A percentile compares a stretch with the other conserved stretches of the same genome.
Conservation (phyloP, 2,797 vertebrate species). For the Threskiornis aethiopicus region DNA sequence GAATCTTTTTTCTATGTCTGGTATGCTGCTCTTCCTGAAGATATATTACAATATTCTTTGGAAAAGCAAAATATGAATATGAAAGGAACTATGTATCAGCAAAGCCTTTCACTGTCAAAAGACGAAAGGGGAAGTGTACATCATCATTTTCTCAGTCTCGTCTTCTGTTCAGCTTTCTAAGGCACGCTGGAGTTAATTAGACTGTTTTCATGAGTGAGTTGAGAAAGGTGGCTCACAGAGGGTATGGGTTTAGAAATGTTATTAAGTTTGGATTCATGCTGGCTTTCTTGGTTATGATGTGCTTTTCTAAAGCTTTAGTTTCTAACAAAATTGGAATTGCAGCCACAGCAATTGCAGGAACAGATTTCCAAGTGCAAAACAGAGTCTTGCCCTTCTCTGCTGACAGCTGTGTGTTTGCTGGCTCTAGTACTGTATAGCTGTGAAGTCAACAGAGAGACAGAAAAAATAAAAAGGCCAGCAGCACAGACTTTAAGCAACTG, state of each 20-base stretch:
- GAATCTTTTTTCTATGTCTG: neutral
- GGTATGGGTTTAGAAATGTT: slow-evolving; percentile 29
- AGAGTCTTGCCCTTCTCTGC: neutral
- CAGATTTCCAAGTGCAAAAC: neutral
- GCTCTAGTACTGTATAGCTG: neutral
- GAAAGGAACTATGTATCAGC: neutral
- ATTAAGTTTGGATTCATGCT: slow-evolving; percentile 42
- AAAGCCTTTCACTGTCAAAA: neutral
- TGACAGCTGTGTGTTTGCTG: neutral
- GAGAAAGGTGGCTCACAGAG: slow-evolving; percentile 10
- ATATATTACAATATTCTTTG: neutral
- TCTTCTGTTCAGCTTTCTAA: neutral
- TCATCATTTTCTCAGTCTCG: neutral
- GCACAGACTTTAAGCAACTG: neutral
- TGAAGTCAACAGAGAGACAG: neutral
- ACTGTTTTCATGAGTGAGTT: neutral
- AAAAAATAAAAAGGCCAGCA: neutral
- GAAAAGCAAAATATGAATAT: neutral
- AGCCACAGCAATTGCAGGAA: neutral
- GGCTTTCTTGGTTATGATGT: slow-evolving; percentile 16
- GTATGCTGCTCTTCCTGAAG: neutral
- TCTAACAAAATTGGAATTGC: slow-evolving; percentile 5
- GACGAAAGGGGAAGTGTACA: neutral
- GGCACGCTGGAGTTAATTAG: slow-evolving; percentile 25
- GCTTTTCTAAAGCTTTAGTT: slow-evolving; percentile 7